Conservation (phyloP, 2,113 vertebrate genomes). For the Sclerurus mexicanus region DNA sequence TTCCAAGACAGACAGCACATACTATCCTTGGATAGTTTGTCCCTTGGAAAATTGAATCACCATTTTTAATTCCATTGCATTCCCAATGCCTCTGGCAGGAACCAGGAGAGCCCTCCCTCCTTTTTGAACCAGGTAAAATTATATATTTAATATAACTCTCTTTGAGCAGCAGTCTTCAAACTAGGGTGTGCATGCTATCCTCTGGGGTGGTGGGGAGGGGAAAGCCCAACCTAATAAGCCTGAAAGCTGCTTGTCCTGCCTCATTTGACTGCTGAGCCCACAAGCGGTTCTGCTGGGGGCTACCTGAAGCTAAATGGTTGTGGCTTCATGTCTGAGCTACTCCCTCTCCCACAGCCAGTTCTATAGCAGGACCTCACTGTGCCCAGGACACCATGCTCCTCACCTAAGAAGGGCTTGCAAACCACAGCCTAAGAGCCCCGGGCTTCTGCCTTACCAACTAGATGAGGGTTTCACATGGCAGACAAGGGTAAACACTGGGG, state of each 20-base stretch:
- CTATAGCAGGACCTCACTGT: background rate
- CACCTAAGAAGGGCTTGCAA: background rate
- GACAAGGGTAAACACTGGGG: background rate
- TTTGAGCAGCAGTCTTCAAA: background rate
- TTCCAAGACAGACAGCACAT: background rate
- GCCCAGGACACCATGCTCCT: background rate
- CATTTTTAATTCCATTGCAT: background rate
- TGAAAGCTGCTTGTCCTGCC: background rate
- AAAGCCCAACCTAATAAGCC: background rate
- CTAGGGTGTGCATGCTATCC: background rate
- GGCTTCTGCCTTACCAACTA: background rate
- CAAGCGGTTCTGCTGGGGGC: background rate
- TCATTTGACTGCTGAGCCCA: background rate
- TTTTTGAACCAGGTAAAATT: background rate
- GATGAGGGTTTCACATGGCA: background rate
- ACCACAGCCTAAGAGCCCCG: rapidly evolving
- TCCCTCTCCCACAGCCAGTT: background rate
- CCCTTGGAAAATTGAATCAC: background rate
- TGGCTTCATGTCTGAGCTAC: background rate
- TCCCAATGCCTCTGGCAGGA: background rate
- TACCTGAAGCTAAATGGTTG: background rate
- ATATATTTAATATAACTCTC: background rate
- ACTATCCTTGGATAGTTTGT: background rate
- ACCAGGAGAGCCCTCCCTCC: background rate
- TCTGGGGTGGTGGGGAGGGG: background rate